A percentile compares a stretch with the other conserved stretches of the same genome.
phyloP scores from a whole-genome alignment of 2,797 vertebrate species.

The Gallinago stenura region DNA sequence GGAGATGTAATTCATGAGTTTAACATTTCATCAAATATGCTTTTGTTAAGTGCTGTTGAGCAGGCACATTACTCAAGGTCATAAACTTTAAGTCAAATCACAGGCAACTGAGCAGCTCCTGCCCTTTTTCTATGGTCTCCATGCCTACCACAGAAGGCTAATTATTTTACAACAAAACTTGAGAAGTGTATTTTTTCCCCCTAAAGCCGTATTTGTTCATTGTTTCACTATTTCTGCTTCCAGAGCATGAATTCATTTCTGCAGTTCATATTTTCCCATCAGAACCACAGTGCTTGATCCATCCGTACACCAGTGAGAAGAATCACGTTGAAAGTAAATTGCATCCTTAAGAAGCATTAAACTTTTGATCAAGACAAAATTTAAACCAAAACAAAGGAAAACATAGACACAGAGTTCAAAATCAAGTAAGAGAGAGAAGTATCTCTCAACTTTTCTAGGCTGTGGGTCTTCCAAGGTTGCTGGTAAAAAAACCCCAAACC shows the following conservation, averaged over 20 bases:
- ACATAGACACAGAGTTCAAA: background rate
- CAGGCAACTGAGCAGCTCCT: conserved; percentile 60
- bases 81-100: conserved; percentile 71
- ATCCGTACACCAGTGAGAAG: background rate
- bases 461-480: background rate
- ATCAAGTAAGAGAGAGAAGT: background rate
- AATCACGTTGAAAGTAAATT: background rate
- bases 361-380: background rate
- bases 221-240: conserved; percentile 52
- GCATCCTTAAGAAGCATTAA: background rate
- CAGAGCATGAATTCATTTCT: conserved; percentile 36
- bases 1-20: conserved; percentile 46
- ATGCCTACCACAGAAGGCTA: conserved; percentile 59
- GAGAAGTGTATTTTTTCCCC: conserved; percentile 31
- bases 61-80: conserved; percentile 71
- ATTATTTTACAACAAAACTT: conserved; percentile 71
- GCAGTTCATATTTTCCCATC: conserved; percentile 50
- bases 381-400: conserved; percentile 42
- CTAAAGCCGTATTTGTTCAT: conserved; percentile 64
- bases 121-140: conserved; percentile 39
- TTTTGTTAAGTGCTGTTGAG: conserved; percentile 69
- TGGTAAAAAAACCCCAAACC: background rate
- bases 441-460: background rate
- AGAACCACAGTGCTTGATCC: background rate
- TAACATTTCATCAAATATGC: conserved; percentile 72